Evolutionary conservation across 2,113 vertebrate species (phyloP).

Genomic region (Eretmochelys imbricata): DNA sequence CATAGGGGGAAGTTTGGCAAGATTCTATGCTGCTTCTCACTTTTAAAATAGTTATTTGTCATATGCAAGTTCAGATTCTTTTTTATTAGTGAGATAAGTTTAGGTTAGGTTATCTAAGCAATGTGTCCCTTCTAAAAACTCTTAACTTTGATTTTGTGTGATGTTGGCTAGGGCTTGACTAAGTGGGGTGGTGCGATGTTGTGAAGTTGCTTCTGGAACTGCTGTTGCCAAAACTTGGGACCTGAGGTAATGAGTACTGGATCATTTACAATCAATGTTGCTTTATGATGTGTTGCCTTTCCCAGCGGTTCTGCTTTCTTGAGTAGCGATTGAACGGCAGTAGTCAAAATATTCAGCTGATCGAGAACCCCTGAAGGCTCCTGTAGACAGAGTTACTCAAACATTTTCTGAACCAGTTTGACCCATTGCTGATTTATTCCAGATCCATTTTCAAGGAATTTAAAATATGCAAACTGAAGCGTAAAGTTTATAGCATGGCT

Average conservation of each 20-base stretch:
- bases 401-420: slow-evolving; percentile 71
- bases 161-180: neutral
- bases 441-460: slow-evolving; percentile 46
- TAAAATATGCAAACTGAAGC: slow-evolving; percentile 47
- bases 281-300: slow-evolving; percentile 64
- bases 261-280: slow-evolving; percentile 54
- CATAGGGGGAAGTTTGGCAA: neutral
- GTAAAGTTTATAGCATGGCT: neutral
- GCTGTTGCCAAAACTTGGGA: neutral
- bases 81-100: slow-evolving; percentile 33
- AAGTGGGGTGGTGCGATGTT: accelerated
- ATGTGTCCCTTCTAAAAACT: neutral
- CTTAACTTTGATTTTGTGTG: neutral
- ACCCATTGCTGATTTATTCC: slow-evolving; percentile 73
- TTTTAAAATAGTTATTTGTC: slow-evolving; percentile 61
- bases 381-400: slow-evolving; percentile 66
- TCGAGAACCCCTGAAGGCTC: slow-evolving; percentile 43
- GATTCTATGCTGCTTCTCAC: neutral
- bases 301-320: slow-evolving; percentile 42
- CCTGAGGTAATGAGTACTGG: neutral
- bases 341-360: slow-evolving; percentile 47
- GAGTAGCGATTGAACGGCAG: slow-evolving; percentile 54
- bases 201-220: neutral
- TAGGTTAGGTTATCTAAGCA: neutral
- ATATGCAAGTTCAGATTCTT: slow-evolving; percentile 5